Conservation (phyloP, 1,140 invertebrate species). For the Calephelis virginiensis region DNA sequence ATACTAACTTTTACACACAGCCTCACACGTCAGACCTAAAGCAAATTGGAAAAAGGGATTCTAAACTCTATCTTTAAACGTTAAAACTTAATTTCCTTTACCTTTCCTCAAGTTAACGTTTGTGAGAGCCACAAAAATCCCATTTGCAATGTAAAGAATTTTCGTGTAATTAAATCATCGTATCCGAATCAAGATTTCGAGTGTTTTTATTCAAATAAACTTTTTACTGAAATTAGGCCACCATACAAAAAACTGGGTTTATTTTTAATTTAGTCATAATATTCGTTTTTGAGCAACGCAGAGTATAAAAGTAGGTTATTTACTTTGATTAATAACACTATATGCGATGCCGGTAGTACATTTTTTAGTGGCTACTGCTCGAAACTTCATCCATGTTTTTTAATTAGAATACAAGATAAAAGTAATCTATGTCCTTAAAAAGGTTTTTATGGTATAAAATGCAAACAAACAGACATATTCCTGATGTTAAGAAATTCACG, state of each 20-base stretch:
- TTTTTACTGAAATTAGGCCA: conserved; percentile 10
- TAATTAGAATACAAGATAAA: too few species aligned
- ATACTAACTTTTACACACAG: conserved; percentile 8
- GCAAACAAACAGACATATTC: too few species aligned
- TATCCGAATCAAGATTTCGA: background rate
- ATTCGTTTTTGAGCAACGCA: too few species aligned
- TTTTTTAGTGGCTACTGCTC: too few species aligned
- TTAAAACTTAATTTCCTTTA: background rate
- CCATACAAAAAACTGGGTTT: background rate
- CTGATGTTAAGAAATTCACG: too few species aligned
- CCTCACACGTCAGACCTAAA: background rate
- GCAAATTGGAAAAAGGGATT: background rate
- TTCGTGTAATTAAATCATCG: conserved; percentile 13
- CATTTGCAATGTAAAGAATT: conserved; percentile 17
- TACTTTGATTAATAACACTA: too few species aligned
- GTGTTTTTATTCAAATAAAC: conserved; percentile 10
- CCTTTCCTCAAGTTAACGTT: background rate
- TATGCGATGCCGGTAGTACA: too few species aligned
- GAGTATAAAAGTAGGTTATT: too few species aligned
- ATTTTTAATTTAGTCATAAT: background rate
- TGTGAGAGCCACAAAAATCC: background rate
- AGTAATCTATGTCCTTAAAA: too few species aligned
- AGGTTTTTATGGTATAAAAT: too few species aligned
- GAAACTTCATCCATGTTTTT: too few species aligned
- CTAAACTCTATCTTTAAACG: background rate